A percentile compares a stretch with the other conserved stretches of the same genome.
Evolutionary conservation across 1,140 invertebrate genomes (phyloP).

Genomic region (Drosophila nebulosa): DNA sequence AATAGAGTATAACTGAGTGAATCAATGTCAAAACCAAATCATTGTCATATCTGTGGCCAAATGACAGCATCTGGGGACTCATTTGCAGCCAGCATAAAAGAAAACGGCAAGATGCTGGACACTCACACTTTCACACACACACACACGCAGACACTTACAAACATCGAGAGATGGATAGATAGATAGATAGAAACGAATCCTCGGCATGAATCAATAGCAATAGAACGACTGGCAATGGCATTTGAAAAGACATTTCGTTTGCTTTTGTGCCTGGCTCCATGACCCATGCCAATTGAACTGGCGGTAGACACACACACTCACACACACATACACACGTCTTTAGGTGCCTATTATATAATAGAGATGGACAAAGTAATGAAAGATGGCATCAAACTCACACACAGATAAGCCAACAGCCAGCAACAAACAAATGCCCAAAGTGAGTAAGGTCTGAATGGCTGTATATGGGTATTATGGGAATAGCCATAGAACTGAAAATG

Average conservation of each 20-base stretch:
- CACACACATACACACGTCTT: conserved; percentile 2
- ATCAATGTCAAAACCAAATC: conserved; percentile 17
- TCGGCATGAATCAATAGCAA: conserved; percentile 63
- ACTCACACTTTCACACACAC: conserved; percentile 4
- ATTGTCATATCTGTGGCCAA: conserved; percentile 19
- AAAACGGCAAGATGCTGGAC: conserved; percentile 31
- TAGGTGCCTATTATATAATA: conserved; percentile 27
- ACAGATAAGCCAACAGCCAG: neutral
- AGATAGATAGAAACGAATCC: conserved; percentile 20
- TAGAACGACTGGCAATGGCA: conserved; percentile 21
- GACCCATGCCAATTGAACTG: conserved; percentile 8
- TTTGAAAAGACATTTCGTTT: conserved; percentile 44
- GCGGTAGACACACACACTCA: conserved; percentile 11
- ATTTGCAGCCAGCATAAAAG: conserved; percentile 50
- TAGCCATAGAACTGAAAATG: conserved; percentile 25
- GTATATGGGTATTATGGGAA: neutral
- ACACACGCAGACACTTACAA: conserved; percentile 22
- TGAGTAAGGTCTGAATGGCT: conserved; percentile 3
- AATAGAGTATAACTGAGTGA: neutral
- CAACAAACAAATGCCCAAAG: neutral
- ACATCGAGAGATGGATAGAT: conserved; percentile 45
- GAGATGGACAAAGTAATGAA: conserved; percentile 54
- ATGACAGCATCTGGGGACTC: conserved; percentile 66
- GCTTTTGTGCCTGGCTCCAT: neutral
- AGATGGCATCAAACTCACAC: conserved; percentile 36